Conservation (phyloP, 1,140 invertebrate species). For the Drosophila subobscura region DNA sequence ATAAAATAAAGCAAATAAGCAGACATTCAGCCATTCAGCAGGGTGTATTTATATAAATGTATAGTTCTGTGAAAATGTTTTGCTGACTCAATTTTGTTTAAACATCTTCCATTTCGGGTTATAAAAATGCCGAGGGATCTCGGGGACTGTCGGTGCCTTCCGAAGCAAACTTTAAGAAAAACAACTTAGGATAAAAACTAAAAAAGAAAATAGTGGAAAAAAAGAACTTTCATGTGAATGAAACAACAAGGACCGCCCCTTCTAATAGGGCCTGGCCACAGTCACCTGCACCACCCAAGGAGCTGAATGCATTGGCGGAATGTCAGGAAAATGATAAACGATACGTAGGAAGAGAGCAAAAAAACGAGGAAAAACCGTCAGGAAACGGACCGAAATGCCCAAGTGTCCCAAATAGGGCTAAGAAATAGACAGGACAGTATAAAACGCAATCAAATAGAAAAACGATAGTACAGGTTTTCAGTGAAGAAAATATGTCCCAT, state of each 20-base stretch:
- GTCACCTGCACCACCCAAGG: neutral
- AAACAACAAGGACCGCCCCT: slow-evolving; percentile 7
- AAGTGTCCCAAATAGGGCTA: slow-evolving; percentile 69
- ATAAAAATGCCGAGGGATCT: neutral
- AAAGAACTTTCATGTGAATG: slow-evolving; percentile 7
- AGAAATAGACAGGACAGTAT: slow-evolving; percentile 20
- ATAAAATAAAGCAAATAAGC: slow-evolving; percentile 37
- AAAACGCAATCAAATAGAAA: too few relatives aligned
- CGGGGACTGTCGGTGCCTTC: slow-evolving; percentile 4
- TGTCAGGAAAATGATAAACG: slow-evolving; percentile 50
- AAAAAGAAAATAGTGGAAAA: slow-evolving; percentile 38
- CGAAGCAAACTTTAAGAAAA: slow-evolving; percentile 36
- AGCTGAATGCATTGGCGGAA: neutral
- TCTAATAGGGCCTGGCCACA: neutral
- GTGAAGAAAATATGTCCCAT: too few relatives aligned
- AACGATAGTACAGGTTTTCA: too few relatives aligned
- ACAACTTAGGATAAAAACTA: slow-evolving; percentile 24
- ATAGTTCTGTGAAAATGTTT: too few relatives aligned
- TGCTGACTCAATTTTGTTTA: too few relatives aligned
- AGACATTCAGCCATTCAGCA: neutral
- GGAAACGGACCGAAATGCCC: slow-evolving; percentile 40
- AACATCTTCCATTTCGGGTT: too few relatives aligned
- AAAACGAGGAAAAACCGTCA: slow-evolving; percentile 36
- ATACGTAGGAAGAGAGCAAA: slow-evolving; percentile 7
- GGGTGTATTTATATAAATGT: too few relatives aligned